Conservation (phyloP, 2,797 vertebrate genomes). For the Peromyscus melanophrys region DNA sequence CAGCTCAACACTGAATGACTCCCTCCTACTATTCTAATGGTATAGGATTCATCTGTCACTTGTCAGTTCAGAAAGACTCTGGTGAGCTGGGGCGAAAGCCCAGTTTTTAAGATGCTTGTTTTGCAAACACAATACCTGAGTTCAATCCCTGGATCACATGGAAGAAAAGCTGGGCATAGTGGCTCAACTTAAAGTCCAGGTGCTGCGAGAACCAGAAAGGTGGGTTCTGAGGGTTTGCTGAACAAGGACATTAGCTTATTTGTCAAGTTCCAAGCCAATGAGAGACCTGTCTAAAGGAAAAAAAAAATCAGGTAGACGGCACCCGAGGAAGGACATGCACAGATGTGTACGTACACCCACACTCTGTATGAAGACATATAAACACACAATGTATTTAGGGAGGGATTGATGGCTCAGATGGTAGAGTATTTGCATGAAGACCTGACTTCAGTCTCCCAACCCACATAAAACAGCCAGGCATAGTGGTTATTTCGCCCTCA, state of each 20-base stretch:
- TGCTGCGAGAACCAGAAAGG: background rate
- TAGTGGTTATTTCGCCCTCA: background rate
- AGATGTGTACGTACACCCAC: background rate
- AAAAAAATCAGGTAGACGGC: background rate
- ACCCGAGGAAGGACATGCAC: background rate
- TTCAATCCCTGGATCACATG: background rate
- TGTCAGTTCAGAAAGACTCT: slow-evolving; percentile 30
- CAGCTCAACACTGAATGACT: background rate
- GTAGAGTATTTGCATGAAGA: background rate
- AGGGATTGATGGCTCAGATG: background rate
- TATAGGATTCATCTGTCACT: background rate
- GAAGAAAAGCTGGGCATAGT: background rate
- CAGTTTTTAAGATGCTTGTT: background rate
- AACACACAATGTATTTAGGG: no score
- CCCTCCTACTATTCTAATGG: background rate
- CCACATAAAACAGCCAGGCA: background rate
- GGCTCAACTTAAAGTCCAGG: background rate
- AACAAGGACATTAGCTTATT: background rate
- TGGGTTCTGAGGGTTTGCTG: background rate
- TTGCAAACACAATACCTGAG: background rate
- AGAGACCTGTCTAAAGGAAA: background rate
- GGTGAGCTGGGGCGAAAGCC: background rate
- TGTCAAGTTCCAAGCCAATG: background rate
- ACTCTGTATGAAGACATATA: background rate
- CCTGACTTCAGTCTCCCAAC: background rate